phyloP scores from a whole-genome alignment of 1,140 invertebrate species.

The Hestina assimilis region DNA sequence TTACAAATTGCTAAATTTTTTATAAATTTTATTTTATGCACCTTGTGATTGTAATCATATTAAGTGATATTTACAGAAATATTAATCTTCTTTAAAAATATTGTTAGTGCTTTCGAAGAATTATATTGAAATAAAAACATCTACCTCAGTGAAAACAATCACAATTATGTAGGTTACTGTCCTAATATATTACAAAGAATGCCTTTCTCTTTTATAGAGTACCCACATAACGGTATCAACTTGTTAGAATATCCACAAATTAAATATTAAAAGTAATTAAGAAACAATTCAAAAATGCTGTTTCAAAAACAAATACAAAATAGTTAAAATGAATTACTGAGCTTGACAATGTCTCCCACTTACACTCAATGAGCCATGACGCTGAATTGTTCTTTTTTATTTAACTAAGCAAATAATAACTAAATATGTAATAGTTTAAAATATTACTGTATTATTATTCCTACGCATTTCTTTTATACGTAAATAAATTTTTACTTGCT shows the following conservation, averaged over 20 bases:
- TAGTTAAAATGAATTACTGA: conserved; percentile 17
- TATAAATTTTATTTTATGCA: too few species aligned
- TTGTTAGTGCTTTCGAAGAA: too few species aligned
- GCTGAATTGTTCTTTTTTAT: conserved; percentile 21
- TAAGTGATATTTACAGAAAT: too few species aligned
- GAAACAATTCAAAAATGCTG: neutral
- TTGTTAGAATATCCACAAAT: neutral
- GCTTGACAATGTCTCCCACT: conserved; percentile 36
- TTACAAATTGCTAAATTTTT: too few species aligned
- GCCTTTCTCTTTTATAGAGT: conserved; percentile 26
- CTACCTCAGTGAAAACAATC: conserved; percentile 12
- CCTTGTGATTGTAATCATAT: too few species aligned
- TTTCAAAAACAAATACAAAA: conserved; percentile 15
- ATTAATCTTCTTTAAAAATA: too few species aligned
- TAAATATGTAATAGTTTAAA: neutral
- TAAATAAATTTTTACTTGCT: conserved; percentile 10
- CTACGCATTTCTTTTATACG: conserved; percentile 10
- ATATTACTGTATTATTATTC: neutral
- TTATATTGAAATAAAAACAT: neutral
- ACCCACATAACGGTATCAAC: neutral
- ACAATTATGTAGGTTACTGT: conserved; percentile 28
- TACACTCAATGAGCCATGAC: conserved; percentile 46
- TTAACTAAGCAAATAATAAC: conserved; percentile 6
- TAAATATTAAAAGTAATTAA: neutral
- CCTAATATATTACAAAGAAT: conserved; percentile 15